phyloP scores from a whole-genome alignment of 2,888 invertebrate genomes.

The Euspilapteryx auroguttella region DNA sequence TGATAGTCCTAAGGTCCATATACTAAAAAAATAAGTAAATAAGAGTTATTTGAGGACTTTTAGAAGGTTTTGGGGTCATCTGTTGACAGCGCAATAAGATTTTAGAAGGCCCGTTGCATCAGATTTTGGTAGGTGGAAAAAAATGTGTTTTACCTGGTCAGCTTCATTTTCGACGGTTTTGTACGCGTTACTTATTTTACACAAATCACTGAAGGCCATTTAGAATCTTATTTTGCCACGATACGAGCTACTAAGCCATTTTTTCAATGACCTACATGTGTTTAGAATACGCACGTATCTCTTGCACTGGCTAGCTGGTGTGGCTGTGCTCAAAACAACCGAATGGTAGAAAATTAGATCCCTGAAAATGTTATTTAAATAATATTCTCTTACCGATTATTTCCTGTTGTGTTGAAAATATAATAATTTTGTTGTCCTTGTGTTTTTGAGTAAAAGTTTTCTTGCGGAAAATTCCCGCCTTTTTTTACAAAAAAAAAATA shows the following conservation, averaged over 20 bases:
- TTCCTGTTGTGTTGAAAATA: too few species aligned
- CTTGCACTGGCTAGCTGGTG: constrained; percentile 37
- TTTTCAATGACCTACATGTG: constrained; percentile 61
- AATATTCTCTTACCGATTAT: too few species aligned
- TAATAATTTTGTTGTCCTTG: too few species aligned
- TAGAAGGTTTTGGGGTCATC: constrained; percentile 39
- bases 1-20: too few species aligned
- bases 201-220: constrained; percentile 62
- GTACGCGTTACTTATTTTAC: constrained; percentile 54
- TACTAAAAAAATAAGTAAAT: too few species aligned
- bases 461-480: too few species aligned
- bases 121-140: constrained; percentile 28
- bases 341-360: too few species aligned
- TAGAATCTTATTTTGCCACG: constrained; percentile 57
- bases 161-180: constrained; percentile 56
- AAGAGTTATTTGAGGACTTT: too few species aligned
- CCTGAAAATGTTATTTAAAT: too few species aligned
- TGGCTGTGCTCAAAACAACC: constrained; percentile 44
- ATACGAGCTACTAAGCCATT: constrained; percentile 57
- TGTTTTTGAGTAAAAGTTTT: too few species aligned
- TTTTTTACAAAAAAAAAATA: too few species aligned
- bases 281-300: constrained; percentile 44
- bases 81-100: constrained; percentile 47
- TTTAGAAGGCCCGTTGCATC: constrained; percentile 44
- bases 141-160: constrained; percentile 44